These are phyloP conservation scores for Rhabdomys pumilio DNA, from an alignment of 2,797 vertebrate genomes.

Conservation along the genomic window DNA sequence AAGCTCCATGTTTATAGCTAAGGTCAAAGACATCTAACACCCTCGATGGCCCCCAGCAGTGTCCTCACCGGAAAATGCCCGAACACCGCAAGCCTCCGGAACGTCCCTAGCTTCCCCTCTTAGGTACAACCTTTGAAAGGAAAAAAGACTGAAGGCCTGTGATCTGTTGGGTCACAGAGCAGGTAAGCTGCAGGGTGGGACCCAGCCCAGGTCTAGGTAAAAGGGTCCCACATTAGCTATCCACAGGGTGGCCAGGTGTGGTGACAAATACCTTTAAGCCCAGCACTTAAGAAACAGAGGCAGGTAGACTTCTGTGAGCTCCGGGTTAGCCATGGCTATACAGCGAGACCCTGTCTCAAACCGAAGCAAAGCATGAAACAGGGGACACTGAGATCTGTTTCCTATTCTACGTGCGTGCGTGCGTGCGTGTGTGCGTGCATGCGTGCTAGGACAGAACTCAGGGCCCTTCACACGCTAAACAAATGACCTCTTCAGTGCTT, in stretches of 20 bases:
- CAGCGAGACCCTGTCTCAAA: background rate
- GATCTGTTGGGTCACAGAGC: background rate
- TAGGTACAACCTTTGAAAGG: background rate
- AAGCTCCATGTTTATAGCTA: background rate
- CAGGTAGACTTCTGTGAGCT: background rate
- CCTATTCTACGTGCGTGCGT: background rate
- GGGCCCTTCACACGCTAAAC: background rate
- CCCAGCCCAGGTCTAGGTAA: background rate
- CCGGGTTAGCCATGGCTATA: background rate
- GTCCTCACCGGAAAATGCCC: rapidly evolving
- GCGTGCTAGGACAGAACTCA: background rate
- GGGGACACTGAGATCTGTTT: background rate
- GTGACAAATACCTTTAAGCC: background rate
- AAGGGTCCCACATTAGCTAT: background rate
- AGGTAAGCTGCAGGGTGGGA: background rate
- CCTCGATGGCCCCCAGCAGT: background rate
- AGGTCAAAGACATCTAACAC: background rate
- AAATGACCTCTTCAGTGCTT: background rate
- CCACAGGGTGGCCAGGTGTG: background rate
- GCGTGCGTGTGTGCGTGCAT: background rate
- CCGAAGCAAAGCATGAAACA: background rate
- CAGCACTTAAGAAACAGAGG: background rate
- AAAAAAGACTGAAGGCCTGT: background rate
- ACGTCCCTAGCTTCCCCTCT: background rate
- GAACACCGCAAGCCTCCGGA: background rate